Evolutionary conservation across 2,113 vertebrate species (phyloP), one percentile per base, ranked within the genome.

Genomic region (Pelusios castaneus): DNA sequence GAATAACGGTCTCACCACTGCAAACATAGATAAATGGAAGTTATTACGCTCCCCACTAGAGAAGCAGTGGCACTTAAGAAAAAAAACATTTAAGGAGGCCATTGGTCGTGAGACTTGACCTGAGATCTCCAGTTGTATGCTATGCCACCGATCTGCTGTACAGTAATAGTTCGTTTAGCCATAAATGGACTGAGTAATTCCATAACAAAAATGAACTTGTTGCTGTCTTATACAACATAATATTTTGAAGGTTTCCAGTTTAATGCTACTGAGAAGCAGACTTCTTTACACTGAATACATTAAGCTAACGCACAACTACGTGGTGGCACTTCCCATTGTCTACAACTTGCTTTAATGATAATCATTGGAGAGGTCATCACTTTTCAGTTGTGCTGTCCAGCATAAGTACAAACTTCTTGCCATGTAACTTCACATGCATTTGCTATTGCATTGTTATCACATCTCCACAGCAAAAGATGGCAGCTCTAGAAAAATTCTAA

Each of bases 141-240:
- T 91, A 84, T 87, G 88, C 79, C 63, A 75, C 41, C 89, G 77
- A 91, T 91, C 82, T 51, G 10, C 25, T 92, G 52, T 75, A 82
- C 85, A 91, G 87, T 89, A 91, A 94, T 84, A 95, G 73, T 76
- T 88, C 45, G 41, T 70, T 45, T 79, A 55, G 93, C 88, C 94
- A 88, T 82, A 84, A 43, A 29, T 94, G 95, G 91, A 92, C 93
- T 97, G 94, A 96, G 97, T 97, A 97, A 96, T 97, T 97, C 88
- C 92, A 91, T 96, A 96, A 97, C 89, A 89, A 89, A 91, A 96
- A 94, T 92, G 94, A 97, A 38, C 75, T 96, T 97, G 85, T 96
- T 95, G 94, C 92, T 10, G 4, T 90, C 94, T 95, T 95, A 77
- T 87, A 91, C 96, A 94, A 82, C 82, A 91, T 94, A 94, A 82